A percentile compares a stretch with the other conserved stretches of the same genome.
These are phyloP conservation scores for Habrosyne pyritoides DNA, from an alignment of 2,888 invertebrate species.

Conservation along the genomic window DNA sequence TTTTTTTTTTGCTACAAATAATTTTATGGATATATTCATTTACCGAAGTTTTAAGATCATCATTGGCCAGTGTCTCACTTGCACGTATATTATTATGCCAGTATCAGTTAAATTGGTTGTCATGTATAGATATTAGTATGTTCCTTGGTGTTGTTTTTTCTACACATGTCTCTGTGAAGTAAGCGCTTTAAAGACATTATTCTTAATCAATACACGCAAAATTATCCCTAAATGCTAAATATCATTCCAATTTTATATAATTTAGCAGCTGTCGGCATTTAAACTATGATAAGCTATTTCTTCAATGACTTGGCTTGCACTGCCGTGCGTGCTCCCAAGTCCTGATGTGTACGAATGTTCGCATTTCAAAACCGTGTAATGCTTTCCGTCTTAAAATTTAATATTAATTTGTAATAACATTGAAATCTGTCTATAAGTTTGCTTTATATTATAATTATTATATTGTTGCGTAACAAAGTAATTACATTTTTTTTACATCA, in stretches of 20 bases:
- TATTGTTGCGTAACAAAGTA: background rate
- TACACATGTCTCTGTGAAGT: too few relatives aligned
- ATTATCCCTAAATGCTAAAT: background rate
- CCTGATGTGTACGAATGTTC: too few relatives aligned
- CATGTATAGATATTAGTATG: too few relatives aligned
- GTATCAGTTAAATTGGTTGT: too few relatives aligned
- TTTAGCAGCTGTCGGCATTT: background rate
- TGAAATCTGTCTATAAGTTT: background rate
- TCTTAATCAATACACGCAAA: background rate
- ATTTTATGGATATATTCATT: too few relatives aligned
- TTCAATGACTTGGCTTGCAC: background rate
- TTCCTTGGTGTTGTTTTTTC: too few relatives aligned
- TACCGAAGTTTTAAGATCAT: too few relatives aligned
- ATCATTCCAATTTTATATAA: constrained; percentile 1
- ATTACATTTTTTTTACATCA: background rate
- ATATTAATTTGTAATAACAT: background rate
- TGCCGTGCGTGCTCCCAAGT: background rate
- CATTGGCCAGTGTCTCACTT: too few relatives aligned
- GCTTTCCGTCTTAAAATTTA: background rate
- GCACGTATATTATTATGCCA: too few relatives aligned
- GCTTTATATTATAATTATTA: background rate
- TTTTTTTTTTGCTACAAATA: too few relatives aligned
- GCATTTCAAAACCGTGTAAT: too few relatives aligned
- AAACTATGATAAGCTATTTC: background rate
- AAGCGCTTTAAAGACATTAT: background rate